phyloP scores from a whole-genome alignment of 2,888 invertebrate genomes.

The Syrista parreyssii region DNA sequence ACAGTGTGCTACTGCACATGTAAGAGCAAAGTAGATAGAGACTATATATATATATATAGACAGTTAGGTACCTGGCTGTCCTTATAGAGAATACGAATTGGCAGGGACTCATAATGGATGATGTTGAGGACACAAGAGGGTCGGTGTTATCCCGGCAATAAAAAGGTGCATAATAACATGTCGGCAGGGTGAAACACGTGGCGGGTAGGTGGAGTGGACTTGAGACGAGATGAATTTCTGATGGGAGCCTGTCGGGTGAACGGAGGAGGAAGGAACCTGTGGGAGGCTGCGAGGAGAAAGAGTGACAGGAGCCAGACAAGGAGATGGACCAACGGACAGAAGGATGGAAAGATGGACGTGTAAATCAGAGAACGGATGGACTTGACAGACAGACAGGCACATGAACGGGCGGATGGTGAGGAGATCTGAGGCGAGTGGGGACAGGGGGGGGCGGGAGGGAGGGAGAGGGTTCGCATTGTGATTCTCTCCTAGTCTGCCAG shows the following conservation, averaged over 20 bases:
- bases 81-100: not conserved
- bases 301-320: constrained; percentile 59
- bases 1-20: not conserved
- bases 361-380: not conserved
- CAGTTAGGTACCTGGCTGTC: not conserved
- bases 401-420: constrained; percentile 30
- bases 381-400: constrained; percentile 33
- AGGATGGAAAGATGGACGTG: constrained; percentile 43
- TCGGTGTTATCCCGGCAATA: constrained; percentile 30
- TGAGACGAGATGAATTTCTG: constrained; percentile 52
- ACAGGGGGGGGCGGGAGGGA: constrained; percentile 18
- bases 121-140: not conserved
- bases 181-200: constrained; percentile 41
- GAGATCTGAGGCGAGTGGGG: constrained; percentile 22
- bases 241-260: constrained; percentile 41
- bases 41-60: not conserved
- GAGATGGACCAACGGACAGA: constrained; percentile 56
- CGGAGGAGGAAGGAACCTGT: constrained; percentile 48
- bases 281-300: constrained; percentile 50
- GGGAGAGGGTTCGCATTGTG: constrained; percentile 55
- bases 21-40: not conserved
- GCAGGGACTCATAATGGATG: not conserved
- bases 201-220: constrained; percentile 25
- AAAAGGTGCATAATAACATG: constrained; percentile 44
- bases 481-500: constrained; percentile 61